Conservation (phyloP, 2,797 vertebrate genomes). For the Merluccius polli region DNA sequence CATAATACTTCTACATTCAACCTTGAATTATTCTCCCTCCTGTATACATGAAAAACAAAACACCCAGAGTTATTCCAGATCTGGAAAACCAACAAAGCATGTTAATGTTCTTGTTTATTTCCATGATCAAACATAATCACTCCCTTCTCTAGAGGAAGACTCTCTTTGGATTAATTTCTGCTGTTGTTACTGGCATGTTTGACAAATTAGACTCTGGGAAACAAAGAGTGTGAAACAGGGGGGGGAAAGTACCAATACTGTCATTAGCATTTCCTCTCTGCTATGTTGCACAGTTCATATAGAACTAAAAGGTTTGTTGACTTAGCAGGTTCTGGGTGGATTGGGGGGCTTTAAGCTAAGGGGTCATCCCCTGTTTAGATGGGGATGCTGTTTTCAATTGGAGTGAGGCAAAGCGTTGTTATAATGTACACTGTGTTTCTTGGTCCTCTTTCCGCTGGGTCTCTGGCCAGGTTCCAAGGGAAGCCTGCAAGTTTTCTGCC, state of each 20-base stretch:
- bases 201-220: conserved; percentile 69
- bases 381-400: conserved; percentile 30
- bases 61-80: conserved; percentile 58
- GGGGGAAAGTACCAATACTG: conserved; percentile 29
- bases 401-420: conserved; percentile 27
- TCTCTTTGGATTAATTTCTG: conserved; percentile 67
- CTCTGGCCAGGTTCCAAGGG: conserved; percentile 25
- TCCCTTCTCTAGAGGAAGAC: conserved; percentile 57
- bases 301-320: conserved; percentile 62
- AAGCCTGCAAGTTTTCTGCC: conserved; percentile 20
- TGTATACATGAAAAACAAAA: conserved; percentile 51
- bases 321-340: conserved; percentile 56
- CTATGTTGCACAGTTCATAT: conserved; percentile 36
- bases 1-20: conserved; percentile 66
- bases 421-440: conserved; percentile 24
- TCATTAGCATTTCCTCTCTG: conserved; percentile 55
- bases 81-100: conserved; percentile 70
- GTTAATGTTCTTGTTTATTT: conserved; percentile 74
- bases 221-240: conserved; percentile 24
- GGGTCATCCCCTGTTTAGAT: conserved; percentile 45
- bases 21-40: conserved; percentile 69
- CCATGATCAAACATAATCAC: conserved; percentile 73
- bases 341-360: conserved; percentile 44
- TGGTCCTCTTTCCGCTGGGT: conserved; percentile 24
- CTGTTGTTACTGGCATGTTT: conserved; percentile 66